Evolutionary conservation across 30 jellyfish, hydroid and myxozoan genomes (phyloP).

Genomic region (Mastigias papua): DNA sequence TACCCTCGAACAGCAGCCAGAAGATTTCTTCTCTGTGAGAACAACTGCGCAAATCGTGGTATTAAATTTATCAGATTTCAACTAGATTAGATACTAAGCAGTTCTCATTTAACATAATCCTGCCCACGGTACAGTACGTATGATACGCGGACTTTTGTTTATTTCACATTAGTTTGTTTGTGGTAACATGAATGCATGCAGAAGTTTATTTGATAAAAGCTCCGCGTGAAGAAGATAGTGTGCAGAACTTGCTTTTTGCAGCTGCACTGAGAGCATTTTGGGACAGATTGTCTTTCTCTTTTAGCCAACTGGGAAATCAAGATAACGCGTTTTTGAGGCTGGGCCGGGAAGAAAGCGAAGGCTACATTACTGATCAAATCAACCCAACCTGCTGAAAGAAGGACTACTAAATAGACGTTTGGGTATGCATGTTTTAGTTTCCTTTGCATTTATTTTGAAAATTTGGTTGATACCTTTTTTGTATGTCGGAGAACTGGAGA

Average conservation of each 20-base stretch:
- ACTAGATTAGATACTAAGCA: conserved; percentile 20
- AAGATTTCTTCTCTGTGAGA: background rate
- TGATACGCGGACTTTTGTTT: conserved; percentile 3
- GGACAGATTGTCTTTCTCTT: background rate
- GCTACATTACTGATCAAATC: background rate
- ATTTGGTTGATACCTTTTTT: no score
- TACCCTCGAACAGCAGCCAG: conserved; percentile 11
- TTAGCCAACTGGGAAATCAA: background rate
- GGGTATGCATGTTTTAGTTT: no score
- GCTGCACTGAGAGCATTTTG: background rate
- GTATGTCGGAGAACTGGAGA: no score
- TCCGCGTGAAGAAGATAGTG: background rate
- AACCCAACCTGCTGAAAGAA: background rate
- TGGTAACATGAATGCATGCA: conserved; percentile 27
- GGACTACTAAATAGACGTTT: no score
- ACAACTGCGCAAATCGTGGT: conserved; percentile 28
- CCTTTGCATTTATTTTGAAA: no score
- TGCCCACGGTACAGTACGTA: conserved; percentile 4
- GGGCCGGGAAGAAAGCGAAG: background rate
- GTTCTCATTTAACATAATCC: conserved; percentile 6
- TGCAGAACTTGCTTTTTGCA: background rate
- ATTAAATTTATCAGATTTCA: conserved; percentile 42
- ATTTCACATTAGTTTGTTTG: conserved; percentile 19
- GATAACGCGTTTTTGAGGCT: background rate
- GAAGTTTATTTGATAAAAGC: conserved; percentile 3